phyloP scores from a whole-genome alignment of 2,113 vertebrate genomes.

The Pica pica region DNA sequence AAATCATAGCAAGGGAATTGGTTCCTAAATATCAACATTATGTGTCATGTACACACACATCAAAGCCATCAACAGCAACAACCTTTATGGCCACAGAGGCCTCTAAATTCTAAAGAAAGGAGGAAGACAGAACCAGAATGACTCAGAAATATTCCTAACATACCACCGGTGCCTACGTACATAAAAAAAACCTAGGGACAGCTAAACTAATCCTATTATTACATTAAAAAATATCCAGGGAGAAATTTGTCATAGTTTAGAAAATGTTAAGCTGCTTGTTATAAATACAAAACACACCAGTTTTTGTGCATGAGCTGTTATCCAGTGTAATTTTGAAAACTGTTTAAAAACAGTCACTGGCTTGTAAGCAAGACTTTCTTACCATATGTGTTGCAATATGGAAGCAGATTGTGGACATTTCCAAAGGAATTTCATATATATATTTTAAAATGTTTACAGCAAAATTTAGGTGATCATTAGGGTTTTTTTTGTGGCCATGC shows the following conservation, averaged over 20 bases:
- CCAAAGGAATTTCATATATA: background rate
- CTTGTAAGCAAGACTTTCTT: slow-evolving; percentile 28
- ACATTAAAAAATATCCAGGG: background rate
- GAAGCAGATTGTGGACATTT: slow-evolving; percentile 12
- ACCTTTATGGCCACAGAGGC: background rate
- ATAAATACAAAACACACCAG: background rate
- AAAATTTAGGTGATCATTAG: background rate
- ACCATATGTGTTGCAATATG: slow-evolving; percentile 20
- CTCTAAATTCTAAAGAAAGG: background rate
- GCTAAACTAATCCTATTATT: background rate
- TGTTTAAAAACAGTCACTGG: slow-evolving; percentile 35
- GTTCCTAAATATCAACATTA: background rate
- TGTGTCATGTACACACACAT: background rate
- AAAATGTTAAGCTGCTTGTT: slow-evolving; percentile 13
- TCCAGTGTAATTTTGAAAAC: background rate
- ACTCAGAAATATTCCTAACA: background rate
- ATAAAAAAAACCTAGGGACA: background rate
- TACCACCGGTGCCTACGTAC: background rate
- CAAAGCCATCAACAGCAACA: background rate
- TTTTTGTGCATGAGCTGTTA: background rate
- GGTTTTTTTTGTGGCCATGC: background rate
- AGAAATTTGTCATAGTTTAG: slow-evolving; percentile 9
- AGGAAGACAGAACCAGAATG: background rate
- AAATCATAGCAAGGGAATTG: background rate
- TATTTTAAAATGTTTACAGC: background rate